phyloP scores from a whole-genome alignment of 2,888 invertebrate species.

The Drosophila eohydei region DNA sequence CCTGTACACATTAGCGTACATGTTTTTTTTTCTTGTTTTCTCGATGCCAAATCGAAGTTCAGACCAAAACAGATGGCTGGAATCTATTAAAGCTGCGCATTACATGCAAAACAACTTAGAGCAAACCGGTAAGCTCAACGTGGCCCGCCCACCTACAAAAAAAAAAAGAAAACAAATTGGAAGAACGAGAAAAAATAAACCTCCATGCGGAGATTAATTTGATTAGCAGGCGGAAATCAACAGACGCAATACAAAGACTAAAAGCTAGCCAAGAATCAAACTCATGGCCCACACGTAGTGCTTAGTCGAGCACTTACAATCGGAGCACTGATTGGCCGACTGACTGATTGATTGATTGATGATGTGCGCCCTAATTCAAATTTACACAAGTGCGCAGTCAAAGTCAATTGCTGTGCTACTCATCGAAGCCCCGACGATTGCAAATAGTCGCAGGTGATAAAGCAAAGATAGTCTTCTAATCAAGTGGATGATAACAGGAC shows the following conservation, averaged over 20 bases:
- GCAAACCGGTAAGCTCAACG: constrained; percentile 55
- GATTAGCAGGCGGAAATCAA: constrained; percentile 71
- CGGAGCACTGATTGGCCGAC: constrained; percentile 32
- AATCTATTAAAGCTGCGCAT: constrained; percentile 52
- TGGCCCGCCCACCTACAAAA: constrained; percentile 43
- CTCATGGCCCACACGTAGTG: constrained; percentile 48
- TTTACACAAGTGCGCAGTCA: constrained; percentile 8
- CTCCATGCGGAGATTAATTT: constrained; percentile 57
- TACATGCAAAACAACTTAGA: constrained; percentile 72
- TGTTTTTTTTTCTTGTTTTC: constrained; percentile 22
- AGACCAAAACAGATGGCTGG: constrained; percentile 45
- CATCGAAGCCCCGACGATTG: constrained; percentile 2
- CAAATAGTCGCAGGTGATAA: constrained; percentile 16
- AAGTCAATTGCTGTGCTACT: constrained; percentile 4
- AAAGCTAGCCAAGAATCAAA: constrained; percentile 12
- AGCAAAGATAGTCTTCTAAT: constrained; percentile 20
- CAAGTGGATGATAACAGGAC: constrained; percentile 22
- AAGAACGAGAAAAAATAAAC: constrained; percentile 19
- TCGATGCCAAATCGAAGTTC: constrained; percentile 37
- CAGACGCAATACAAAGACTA: constrained; percentile 14
- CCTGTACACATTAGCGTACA: constrained; percentile 30
- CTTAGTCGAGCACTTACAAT: constrained; percentile 12
- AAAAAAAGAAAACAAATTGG: constrained; percentile 11
- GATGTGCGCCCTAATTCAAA: constrained; percentile 40
- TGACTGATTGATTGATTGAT: constrained; percentile 40